Percentiles rank a stretch among this genome's conserved stretches.
These are phyloP conservation scores for Brachynemurus nebulosus DNA, from an alignment of 2,888 invertebrate genomes.

Conservation along the genomic window DNA sequence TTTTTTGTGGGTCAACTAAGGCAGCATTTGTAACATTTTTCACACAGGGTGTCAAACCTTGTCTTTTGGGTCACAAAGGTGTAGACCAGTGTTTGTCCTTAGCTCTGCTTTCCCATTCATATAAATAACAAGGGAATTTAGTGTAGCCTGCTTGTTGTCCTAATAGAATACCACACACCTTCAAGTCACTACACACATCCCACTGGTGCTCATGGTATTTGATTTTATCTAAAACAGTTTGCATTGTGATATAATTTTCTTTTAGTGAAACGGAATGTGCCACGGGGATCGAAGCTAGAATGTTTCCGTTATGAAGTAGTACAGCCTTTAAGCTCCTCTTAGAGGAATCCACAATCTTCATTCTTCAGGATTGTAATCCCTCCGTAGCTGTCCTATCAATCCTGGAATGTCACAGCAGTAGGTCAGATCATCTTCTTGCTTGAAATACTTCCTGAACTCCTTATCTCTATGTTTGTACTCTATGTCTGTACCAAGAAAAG, in stretches of 20 bases:
- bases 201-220: slow-evolving; percentile 22
- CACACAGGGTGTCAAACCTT: slow-evolving; percentile 14
- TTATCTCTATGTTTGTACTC: too few relatives aligned
- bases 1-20: slow-evolving; percentile 13
- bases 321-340: slow-evolving; percentile 18
- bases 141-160: slow-evolving; percentile 21
- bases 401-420: slow-evolving; percentile 17
- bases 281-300: slow-evolving; percentile 21
- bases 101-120: slow-evolving; percentile 19
- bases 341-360: slow-evolving; percentile 18
- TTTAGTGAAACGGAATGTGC: slow-evolving; percentile 22
- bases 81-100: slow-evolving; percentile 16
- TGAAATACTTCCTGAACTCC: slow-evolving; percentile 14
- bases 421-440: slow-evolving; percentile 17
- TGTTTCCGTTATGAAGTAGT: slow-evolving; percentile 21
- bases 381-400: slow-evolving; percentile 16
- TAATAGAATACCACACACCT: slow-evolving; percentile 21
- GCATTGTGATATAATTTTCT: slow-evolving; percentile 23
- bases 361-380: slow-evolving; percentile 12
- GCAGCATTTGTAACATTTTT: slow-evolving; percentile 16
- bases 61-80: slow-evolving; percentile 16
- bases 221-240: slow-evolving; percentile 19
- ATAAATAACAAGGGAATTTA: slow-evolving; percentile 21
- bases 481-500: too few relatives aligned
- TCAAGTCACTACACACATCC: slow-evolving; percentile 23